Evolutionary conservation across 37 sponge, comb jelly and placozoan species (phyloP).

Genomic region (Amphimedon queenslandica): DNA sequence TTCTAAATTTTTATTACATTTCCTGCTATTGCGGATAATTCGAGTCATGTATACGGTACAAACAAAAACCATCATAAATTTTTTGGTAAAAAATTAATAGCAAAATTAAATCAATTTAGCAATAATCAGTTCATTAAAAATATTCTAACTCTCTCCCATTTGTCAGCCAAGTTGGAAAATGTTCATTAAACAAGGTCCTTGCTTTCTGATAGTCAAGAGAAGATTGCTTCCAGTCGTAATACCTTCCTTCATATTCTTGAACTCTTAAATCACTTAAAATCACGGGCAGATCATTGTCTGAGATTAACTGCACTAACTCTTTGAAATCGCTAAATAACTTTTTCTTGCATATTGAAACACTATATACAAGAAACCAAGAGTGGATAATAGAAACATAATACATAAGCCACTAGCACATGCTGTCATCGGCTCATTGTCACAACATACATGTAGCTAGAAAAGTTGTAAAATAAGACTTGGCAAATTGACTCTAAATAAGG

Average conservation of each 20-base stretch:
- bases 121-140: too few species aligned
- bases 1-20: too few species aligned
- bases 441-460: too few species aligned
- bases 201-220: neutral
- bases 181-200: neutral
- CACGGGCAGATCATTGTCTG: slow-evolving; percentile 18
- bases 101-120: too few species aligned
- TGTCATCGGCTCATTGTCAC: too few species aligned
- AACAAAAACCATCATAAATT: too few species aligned
- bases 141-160: neutral
- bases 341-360: slow-evolving; percentile 65
- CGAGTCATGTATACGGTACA: too few species aligned
- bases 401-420: neutral
- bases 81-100: too few species aligned
- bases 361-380: neutral
- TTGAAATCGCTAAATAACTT: slow-evolving; percentile 51
- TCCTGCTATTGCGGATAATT: too few species aligned
- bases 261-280: slow-evolving; percentile 5
- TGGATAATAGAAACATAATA: neutral
- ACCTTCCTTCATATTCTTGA: neutral
- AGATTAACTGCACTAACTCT: neutral
- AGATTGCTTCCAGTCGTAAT: neutral
- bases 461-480: too few species aligned
- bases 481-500: too few species aligned
- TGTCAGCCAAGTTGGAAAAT: neutral